Base-by-base conservation (phyloP, 92 coral and sea anemone genomes). In the Metridium senile region DNA sequence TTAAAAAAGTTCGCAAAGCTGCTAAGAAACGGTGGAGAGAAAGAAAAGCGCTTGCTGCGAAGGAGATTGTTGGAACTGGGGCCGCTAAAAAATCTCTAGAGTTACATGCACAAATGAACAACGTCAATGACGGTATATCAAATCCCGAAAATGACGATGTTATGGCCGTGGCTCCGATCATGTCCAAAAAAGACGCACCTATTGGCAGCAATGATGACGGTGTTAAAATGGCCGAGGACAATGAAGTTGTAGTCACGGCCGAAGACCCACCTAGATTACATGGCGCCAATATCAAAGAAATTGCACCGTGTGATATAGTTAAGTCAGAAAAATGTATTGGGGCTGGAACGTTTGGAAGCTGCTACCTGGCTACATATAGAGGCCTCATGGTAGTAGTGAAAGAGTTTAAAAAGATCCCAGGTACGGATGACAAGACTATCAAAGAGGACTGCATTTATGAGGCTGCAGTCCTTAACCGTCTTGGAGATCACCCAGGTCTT, bases 401-500 rank as follows among this genome's bases (percentile, higher is more conserved):
- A 43, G 75, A 71, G 34, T 71, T 21, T 31, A 27, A 29, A n/a
- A 1, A 23, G 8, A 11, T 19, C n/a, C 21, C 27, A 49, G 26
- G 20, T 30, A 25, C 18, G 22, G 63, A 71, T 21, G 75, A 71
- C 10, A 53, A 47, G 11, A 71, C 18, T 6, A 26, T 71, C 17
- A 71, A 71, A 30, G 26, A 28, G 25, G 75, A 71, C 2, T 75
- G 66, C 2, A 20, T 77, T 2, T 33, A 45, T 32, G 82, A 77
- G 46, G 82, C 82, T 20, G 59, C 75, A 11, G 58, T 77, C 6
- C 28, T 77, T 18, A 26, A 31, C 28, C 58, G 72, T 22, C 66
- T 77, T 52, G 82, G 71, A 20, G 81, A 70, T 25, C 82, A 77
- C 26, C 82, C 82, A 27, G 62, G 72, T 25, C 74, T 77, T 21